Percentiles rank a stretch among this genome's conserved stretches.
Conservation (phyloP, 2,113 vertebrate genomes). For the Trogon surrucura region DNA sequence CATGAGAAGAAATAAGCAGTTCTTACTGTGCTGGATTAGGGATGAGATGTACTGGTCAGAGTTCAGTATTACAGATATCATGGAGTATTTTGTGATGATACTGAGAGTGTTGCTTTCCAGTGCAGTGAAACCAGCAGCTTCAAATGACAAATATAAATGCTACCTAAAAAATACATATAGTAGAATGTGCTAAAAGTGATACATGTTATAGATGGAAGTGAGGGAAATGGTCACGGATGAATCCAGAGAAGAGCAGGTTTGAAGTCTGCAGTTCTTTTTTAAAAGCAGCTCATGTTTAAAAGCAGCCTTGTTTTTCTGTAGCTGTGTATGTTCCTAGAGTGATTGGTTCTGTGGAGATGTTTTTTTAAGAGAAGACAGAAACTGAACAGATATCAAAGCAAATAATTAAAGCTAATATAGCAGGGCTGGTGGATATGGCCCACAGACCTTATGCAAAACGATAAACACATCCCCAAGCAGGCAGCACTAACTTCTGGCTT, state of each 20-base stretch:
- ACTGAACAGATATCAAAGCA: background rate
- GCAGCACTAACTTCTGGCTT: background rate
- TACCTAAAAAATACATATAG: background rate
- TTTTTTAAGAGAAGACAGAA: background rate
- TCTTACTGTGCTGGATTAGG: background rate
- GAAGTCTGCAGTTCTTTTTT: background rate
- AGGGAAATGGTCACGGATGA: background rate
- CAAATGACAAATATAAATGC: background rate
- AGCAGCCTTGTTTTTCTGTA: background rate
- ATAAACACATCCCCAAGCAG: background rate
- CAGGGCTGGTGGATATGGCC: background rate
- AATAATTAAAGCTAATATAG: background rate
- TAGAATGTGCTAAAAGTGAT: background rate
- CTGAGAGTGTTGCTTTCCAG: background rate
- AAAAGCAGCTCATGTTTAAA: background rate
- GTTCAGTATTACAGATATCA: background rate
- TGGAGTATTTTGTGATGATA: background rate
- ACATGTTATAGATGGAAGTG: background rate
- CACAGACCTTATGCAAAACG: background rate
- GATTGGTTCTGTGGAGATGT: background rate
- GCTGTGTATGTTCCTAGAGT: background rate
- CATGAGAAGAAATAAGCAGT: background rate
- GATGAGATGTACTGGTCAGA: background rate
- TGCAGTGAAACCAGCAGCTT: background rate
- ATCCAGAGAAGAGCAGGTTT: background rate